These are phyloP conservation scores for Fopius arisanus DNA, from an alignment of 1,140 invertebrate genomes.

Conservation along the genomic window DNA sequence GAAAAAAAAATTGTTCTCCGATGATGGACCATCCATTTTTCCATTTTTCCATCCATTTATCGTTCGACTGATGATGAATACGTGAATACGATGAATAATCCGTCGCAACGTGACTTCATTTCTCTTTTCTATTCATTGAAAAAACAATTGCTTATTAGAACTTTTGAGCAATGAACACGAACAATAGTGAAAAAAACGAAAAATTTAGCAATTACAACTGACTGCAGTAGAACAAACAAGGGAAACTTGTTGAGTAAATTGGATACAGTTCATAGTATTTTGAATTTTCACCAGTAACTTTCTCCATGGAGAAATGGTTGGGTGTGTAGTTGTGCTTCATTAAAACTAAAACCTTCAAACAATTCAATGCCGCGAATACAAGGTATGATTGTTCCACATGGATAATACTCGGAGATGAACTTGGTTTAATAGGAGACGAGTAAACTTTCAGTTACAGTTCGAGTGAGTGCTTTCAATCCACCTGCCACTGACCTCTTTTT, in stretches of 20 bases:
- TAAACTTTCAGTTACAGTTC: neutral
- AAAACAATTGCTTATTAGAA: neutral
- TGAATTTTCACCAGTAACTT: neutral
- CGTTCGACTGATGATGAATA: no score
- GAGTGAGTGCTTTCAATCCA: neutral
- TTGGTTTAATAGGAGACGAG: neutral
- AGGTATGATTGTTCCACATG: neutral
- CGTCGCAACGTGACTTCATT: neutral
- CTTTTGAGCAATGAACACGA: neutral
- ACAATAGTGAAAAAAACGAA: neutral
- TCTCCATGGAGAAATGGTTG: neutral
- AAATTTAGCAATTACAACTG: neutral
- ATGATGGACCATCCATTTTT: no score
- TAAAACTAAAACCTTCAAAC: neutral
- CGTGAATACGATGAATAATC: no score
- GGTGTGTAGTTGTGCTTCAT: neutral
- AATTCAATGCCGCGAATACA: neutral
- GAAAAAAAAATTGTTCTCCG: no score
- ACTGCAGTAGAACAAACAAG: neutral
- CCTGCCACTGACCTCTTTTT: neutral
- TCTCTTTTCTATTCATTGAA: neutral
- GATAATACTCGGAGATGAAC: neutral
- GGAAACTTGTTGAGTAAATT: neutral
- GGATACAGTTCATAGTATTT: neutral
- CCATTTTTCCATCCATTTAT: no score